phyloP scores from a whole-genome alignment of 64 coral and sea anemone species.

The Dendrophyllia cribrosa region DNA sequence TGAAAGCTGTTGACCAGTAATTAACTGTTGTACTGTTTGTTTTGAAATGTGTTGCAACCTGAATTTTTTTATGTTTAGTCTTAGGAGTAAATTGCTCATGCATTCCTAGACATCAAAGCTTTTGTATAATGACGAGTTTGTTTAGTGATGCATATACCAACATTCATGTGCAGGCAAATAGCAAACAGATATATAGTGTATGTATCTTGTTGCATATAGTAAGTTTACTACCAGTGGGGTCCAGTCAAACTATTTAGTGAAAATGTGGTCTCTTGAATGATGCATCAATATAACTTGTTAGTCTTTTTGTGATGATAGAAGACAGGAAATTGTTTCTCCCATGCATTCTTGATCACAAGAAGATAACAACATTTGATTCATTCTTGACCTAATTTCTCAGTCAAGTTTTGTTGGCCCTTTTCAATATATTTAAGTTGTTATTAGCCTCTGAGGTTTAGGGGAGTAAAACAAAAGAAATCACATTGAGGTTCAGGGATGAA shows the following conservation, averaged over 20 bases:
- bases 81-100: too few species aligned
- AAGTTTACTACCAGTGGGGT: neutral
- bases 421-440: too few species aligned
- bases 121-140: neutral
- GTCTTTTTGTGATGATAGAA: neutral
- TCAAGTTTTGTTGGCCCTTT: too few species aligned
- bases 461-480: too few species aligned
- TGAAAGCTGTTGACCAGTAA: neutral
- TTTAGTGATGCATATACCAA: neutral
- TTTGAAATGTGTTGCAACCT: neutral
- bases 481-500: too few species aligned
- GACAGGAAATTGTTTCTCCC: neutral
- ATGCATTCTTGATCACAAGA: neutral
- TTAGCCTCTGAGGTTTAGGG: too few species aligned
- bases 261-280: neutral
- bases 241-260: neutral
- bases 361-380: neutral
- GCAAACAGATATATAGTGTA: neutral
- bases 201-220: neutral
- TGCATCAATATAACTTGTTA: conserved; percentile 10
- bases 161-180: neutral
- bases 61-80: neutral
- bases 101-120: too few species aligned
- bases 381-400: too few species aligned
- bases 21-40: neutral